Evolutionary conservation across 2,113 vertebrate genomes (phyloP), one percentile per base, ranked within the genome.

Genomic region (Poecilia latipinna): DNA sequence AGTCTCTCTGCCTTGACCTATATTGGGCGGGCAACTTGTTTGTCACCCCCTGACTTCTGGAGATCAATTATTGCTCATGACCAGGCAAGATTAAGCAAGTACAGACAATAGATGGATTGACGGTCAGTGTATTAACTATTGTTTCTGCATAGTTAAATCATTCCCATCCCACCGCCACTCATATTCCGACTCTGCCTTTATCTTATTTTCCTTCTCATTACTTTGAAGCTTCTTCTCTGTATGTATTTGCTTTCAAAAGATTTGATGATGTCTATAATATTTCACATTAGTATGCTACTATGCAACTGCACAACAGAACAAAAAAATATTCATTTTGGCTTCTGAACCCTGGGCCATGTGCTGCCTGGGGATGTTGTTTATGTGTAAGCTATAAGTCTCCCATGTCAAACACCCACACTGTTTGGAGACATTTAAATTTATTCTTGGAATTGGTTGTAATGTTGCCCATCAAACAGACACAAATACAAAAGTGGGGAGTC

Each of bases 401-500:
- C 4, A 26, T 67, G 75, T 74, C 78, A 83, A 70, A 82, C 81
- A 66, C 75, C 78, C 67, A 68, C 39, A 2, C 63, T 44, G 70
- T 72, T 80, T 68, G 44, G 63, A 80, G 65, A 68, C 62, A 64
- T 61, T 74, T 80, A 70, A 80, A 83, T 79, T 32, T 75, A 85
- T 86, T 79, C 70, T 74, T 48, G 79, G 79, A 80, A 81, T 71
- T 61, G 74, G 79, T 80, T 83, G 82, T 91, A 90, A 86, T 79
- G 70, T 86, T 84, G 75, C 81, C 75, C 81, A 42, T 89, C 84
- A 85, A 82, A 80, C 83, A 85, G 75, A 85, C 82, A 75, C 64
- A 78, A 86, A 90, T 70, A 89, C 85, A 88, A 87, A 87, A 88
- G 85, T 74, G 72, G 63, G 75, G 72, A 78, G 84, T 82, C 90